These are phyloP conservation scores for Melanostoma mellinum DNA, from an alignment of 2,888 invertebrate species.

Conservation along the genomic window DNA sequence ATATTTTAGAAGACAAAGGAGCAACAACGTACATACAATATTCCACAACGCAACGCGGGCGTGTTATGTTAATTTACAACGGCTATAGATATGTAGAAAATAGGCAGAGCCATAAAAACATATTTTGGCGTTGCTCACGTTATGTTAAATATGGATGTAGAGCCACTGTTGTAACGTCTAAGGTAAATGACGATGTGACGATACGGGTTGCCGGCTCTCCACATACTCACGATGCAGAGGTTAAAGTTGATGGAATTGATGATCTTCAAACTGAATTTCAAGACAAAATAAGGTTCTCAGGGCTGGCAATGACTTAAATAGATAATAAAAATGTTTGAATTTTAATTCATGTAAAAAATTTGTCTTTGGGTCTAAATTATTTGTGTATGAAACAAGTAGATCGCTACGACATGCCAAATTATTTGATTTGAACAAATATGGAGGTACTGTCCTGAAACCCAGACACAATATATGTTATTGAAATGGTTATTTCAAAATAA, in stretches of 20 bases:
- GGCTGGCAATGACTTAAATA: slow-evolving; percentile 73
- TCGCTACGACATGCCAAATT: no score
- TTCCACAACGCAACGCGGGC: slow-evolving; percentile 81
- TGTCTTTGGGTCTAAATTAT: no score
- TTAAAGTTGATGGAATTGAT: slow-evolving; percentile 77
- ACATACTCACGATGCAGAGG: slow-evolving; percentile 80
- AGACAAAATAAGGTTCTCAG: slow-evolving; percentile 76
- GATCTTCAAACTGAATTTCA: slow-evolving; percentile 78
- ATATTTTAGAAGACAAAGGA: slow-evolving; percentile 78
- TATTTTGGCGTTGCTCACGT: slow-evolving; percentile 82
- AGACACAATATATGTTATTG: no score
- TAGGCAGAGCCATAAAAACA: slow-evolving; percentile 81
- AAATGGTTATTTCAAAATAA: no score
- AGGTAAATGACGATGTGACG: slow-evolving; percentile 78
- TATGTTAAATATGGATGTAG: slow-evolving; percentile 81
- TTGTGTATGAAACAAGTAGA: no score
- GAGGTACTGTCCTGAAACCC: no score
- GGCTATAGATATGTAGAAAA: slow-evolving; percentile 82
- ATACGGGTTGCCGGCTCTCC: slow-evolving; percentile 80
- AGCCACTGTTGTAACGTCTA: slow-evolving; percentile 81
- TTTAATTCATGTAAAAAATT: neutral
- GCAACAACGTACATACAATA: slow-evolving; percentile 79
- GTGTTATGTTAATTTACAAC: slow-evolving; percentile 81
- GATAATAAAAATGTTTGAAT: neutral
- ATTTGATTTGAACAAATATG: no score